A percentile compares a stretch with the other conserved stretches of the same genome.
Evolutionary conservation across 2,113 vertebrate genomes (phyloP).

Genomic region (Ceyx margarethae): DNA sequence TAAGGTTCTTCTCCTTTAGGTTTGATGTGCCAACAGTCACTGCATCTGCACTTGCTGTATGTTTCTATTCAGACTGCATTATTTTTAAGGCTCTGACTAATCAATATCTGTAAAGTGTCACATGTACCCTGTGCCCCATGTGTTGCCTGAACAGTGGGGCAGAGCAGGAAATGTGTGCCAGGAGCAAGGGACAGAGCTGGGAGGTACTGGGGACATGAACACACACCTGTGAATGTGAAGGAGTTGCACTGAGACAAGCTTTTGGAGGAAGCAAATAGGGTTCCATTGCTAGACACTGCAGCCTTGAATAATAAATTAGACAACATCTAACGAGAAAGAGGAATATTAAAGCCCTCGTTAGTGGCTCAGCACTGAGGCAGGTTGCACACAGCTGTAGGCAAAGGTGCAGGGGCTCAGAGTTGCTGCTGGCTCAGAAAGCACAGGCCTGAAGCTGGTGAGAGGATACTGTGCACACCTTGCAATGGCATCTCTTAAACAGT

Average conservation of each 20-base stretch:
- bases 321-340: not conserved
- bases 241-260: not conserved
- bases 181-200: not conserved
- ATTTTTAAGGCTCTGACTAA: not conserved
- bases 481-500: not conserved
- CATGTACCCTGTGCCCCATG: not conserved
- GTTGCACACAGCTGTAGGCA: not conserved
- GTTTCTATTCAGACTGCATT: not conserved
- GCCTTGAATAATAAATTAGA: not conserved
- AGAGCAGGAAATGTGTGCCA: no score
- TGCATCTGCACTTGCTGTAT: not conserved
- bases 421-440: not conserved
- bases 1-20: not conserved
- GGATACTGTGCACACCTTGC: not conserved
- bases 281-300: not conserved
- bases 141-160: not conserved
- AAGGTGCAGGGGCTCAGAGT: not conserved
- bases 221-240: accelerated
- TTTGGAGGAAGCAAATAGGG: not conserved
- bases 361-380: not conserved
- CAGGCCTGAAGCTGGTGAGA: not conserved
- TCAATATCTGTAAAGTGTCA: not conserved
- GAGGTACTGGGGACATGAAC: not conserved
- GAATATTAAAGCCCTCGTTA: not conserved
- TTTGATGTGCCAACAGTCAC: not conserved